Percentiles rank a stretch among this genome's conserved stretches.
Conservation (phyloP, 1,140 invertebrate species). For the Polyergus mexicanus region DNA sequence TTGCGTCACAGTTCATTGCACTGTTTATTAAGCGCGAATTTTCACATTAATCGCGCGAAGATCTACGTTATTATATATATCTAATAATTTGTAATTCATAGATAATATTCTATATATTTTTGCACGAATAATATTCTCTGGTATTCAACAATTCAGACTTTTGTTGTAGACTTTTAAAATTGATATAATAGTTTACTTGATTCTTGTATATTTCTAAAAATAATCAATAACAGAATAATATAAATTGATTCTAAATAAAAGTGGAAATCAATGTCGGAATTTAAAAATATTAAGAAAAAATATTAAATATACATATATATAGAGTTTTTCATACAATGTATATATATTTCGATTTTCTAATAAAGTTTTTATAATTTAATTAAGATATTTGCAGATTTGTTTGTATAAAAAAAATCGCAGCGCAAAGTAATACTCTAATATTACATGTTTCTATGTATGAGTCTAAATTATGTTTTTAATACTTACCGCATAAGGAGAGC, state of each 20-base stretch:
- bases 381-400: neutral
- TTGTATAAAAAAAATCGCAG: neutral
- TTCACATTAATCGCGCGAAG: neutral
- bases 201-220: neutral
- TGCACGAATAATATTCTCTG: neutral
- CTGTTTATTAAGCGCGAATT: constrained; percentile 3
- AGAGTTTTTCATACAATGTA: neutral
- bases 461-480: neutral
- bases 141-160: neutral
- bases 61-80: neutral
- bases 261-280: neutral
- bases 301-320: neutral
- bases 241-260: neutral
- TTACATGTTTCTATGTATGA: neutral
- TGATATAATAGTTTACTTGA: neutral
- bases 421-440: neutral
- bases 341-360: neutral
- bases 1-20: neutral
- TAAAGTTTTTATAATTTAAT: neutral
- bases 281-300: neutral
- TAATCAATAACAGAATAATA: neutral
- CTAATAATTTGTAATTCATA: neutral
- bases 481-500: constrained; percentile 76
- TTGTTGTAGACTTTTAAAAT: neutral
- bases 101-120: no score